These are phyloP conservation scores for Centrocercus urophasianus DNA, from an alignment of 2,113 vertebrate species.

Conservation along the genomic window DNA sequence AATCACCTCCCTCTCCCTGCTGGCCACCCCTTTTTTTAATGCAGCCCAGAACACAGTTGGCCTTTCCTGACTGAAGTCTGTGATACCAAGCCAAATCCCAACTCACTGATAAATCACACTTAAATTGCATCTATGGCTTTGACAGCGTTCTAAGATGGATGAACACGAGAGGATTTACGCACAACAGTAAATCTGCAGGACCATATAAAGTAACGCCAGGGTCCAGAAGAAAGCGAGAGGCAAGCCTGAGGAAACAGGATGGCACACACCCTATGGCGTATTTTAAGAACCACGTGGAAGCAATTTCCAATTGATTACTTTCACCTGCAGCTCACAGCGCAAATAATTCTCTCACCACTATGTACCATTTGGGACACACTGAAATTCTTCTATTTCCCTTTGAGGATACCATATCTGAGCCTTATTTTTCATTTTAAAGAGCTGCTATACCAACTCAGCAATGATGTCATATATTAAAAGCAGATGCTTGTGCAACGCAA, in stretches of 20 bases:
- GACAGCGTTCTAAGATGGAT: too few species aligned
- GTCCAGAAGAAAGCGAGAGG: neutral
- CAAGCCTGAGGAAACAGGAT: neutral
- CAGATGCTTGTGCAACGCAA: neutral
- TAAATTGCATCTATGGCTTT: neutral
- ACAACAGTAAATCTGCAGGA: neutral
- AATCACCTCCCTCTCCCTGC: too few species aligned
- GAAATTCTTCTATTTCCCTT: conserved; percentile 2
- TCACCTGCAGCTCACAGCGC: neutral
- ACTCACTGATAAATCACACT: neutral
- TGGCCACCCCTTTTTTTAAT: too few species aligned
- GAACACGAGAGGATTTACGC: neutral
- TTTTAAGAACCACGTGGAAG: neutral
- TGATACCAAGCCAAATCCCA: neutral
- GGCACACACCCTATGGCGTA: neutral
- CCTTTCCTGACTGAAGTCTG: neutral
- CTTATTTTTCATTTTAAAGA: neutral
- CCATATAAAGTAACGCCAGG: too few species aligned
- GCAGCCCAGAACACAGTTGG: too few species aligned
- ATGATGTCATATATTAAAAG: neutral
- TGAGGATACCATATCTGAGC: neutral
- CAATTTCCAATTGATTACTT: neutral
- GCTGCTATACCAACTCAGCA: neutral
- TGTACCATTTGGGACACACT: neutral
- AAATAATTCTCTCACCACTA: neutral